Conservation (phyloP, 2,113 vertebrate genomes). For the Salminus brasiliensis region DNA sequence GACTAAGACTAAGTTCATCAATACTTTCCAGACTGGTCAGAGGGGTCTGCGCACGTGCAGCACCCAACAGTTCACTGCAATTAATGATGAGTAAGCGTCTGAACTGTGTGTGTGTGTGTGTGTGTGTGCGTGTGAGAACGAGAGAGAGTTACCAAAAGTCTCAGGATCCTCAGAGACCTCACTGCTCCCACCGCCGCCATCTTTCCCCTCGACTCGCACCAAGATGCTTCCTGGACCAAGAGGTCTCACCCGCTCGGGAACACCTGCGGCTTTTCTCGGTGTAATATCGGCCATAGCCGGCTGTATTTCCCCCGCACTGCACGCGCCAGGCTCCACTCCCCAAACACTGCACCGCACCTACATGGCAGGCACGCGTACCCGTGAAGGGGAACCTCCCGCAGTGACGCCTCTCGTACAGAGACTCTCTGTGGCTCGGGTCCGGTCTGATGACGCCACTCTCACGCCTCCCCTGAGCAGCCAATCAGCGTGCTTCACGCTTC, state of each 20-base stretch:
- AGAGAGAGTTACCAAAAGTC: constrained; percentile 81
- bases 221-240: neutral
- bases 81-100: no score
- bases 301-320: no score
- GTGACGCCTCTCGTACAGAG: neutral
- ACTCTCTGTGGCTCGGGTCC: neutral
- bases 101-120: no score
- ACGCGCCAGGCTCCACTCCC: no score
- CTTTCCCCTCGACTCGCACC: constrained; percentile 58
- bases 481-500: neutral
- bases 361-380: neutral
- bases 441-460: neutral
- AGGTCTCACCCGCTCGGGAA: neutral
- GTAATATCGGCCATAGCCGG: no score
- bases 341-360: no score
- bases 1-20: no score
- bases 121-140: neutral
- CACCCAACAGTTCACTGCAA: no score
- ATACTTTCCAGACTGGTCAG: no score
- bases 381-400: neutral
- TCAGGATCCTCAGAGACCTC: constrained; percentile 58
- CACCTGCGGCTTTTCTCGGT: no score
- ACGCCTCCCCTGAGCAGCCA: constrained; percentile 19
- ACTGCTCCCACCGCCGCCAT: constrained; percentile 84
- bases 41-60: no score